These are phyloP conservation scores for Anorthoa munda DNA, from an alignment of 2,888 invertebrate genomes.

Conservation along the genomic window DNA sequence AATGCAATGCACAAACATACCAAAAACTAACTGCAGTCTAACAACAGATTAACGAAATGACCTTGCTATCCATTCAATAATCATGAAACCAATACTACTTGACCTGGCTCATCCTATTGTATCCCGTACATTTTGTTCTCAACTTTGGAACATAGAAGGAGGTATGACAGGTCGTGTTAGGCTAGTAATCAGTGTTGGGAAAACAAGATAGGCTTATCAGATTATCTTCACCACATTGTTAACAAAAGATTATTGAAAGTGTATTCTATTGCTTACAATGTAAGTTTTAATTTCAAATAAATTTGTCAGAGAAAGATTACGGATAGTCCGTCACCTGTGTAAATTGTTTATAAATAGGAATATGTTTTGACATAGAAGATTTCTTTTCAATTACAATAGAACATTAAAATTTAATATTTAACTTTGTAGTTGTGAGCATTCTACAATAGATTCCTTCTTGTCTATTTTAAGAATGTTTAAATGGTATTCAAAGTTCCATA, in stretches of 20 bases:
- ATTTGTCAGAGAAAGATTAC: slow-evolving; percentile 39
- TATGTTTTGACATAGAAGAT: slow-evolving; percentile 10
- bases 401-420: too few relatives aligned
- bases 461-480: too few relatives aligned
- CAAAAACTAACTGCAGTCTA: slow-evolving; percentile 11
- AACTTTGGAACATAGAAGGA: background rate
- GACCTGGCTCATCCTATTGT: background rate
- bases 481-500: too few relatives aligned
- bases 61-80: slow-evolving; percentile 13
- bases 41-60: slow-evolving; percentile 18
- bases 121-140: background rate
- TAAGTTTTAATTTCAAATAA: slow-evolving; percentile 34
- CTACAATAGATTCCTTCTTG: background rate
- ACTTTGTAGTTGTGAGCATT: background rate
- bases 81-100: background rate
- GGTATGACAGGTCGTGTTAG: slow-evolving; percentile 16
- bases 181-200: slow-evolving; percentile 48
- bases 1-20: background rate
- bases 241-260: slow-evolving; percentile 2
- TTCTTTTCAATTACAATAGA: background rate
- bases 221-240: slow-evolving; percentile 52
- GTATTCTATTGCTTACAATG: background rate
- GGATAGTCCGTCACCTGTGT: slow-evolving; percentile 12
- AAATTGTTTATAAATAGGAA: slow-evolving; percentile 44
- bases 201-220: slow-evolving; percentile 65